Conservation (phyloP, 64 coral and sea anemone species). For the Actinia equina region DNA sequence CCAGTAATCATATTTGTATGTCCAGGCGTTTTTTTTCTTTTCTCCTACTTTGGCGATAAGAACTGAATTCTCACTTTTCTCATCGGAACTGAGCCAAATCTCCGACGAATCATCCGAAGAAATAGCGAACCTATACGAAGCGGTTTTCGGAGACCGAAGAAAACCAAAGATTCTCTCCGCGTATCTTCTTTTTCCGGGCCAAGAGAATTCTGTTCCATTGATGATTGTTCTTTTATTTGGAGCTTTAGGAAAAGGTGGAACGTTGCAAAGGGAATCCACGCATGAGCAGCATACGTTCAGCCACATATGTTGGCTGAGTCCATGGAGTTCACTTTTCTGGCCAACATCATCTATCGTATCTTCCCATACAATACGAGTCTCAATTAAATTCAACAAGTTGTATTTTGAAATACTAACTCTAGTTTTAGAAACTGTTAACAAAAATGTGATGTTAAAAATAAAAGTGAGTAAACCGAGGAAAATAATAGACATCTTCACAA, state of each 20-base stretch:
- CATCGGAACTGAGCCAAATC: slow-evolving; percentile 68
- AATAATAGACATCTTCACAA: neutral
- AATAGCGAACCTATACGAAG: slow-evolving; percentile 45
- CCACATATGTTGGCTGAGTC: neutral
- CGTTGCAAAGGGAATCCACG: neutral
- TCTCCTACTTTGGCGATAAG: slow-evolving; percentile 60
- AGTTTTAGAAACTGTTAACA: neutral
- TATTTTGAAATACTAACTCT: neutral
- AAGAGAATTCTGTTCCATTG: neutral
- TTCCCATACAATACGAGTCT: neutral
- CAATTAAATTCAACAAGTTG: neutral
- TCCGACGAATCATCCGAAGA: slow-evolving; percentile 69
- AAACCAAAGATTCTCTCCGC: slow-evolving; percentile 52
- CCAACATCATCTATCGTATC: neutral
- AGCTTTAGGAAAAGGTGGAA: neutral
- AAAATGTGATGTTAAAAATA: neutral
- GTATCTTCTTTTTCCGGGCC: neutral
- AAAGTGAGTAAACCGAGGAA: neutral
- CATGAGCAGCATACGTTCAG: neutral
- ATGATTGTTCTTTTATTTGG: neutral
- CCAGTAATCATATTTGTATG: slow-evolving; percentile 16
- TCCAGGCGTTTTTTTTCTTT: slow-evolving; percentile 1
- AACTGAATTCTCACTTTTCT: slow-evolving; percentile 39
- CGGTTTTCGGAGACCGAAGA: slow-evolving; percentile 39
- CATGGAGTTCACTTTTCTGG: neutral